Conservation (phyloP, 2,888 invertebrate species). For the Petrolisthes cinctipes region DNA sequence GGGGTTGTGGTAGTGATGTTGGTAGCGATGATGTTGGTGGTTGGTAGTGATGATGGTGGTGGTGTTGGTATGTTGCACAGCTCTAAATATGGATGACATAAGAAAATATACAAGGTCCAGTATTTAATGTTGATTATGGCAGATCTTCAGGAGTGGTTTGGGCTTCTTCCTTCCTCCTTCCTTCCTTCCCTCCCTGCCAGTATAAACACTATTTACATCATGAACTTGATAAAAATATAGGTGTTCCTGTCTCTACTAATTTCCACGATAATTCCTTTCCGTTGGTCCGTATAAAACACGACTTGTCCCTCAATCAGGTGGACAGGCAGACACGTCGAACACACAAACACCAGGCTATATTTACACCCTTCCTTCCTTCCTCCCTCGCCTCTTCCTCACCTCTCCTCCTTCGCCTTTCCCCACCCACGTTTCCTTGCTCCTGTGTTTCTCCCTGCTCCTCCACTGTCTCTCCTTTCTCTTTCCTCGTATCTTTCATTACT, state of each 20-base stretch:
- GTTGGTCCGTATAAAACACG: too few species aligned
- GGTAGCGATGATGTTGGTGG: background rate
- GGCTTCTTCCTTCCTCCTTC: background rate
- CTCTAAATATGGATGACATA: background rate
- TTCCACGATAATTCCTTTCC: too few species aligned
- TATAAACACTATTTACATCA: background rate
- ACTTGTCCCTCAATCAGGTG: background rate
- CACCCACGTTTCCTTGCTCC: background rate
- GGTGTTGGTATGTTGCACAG: background rate
- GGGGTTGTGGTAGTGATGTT: background rate
- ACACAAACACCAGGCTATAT: slow-evolving; percentile 3
- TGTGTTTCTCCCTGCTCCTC: too few species aligned
- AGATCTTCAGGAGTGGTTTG: background rate
- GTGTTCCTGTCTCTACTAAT: too few species aligned
- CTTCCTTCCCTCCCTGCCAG: background rate
- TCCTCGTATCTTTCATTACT: background rate
- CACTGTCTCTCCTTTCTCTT: too few species aligned
- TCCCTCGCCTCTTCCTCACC: background rate
- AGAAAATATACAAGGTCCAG: background rate
- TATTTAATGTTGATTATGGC: background rate
- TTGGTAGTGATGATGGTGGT: background rate
- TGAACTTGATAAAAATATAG: too few species aligned
- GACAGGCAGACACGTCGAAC: background rate
- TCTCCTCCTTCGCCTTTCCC: background rate
- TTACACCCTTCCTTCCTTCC: background rate